Evolutionary conservation across 2,888 invertebrate genomes (phyloP).

Genomic region (Athalia circularis): DNA sequence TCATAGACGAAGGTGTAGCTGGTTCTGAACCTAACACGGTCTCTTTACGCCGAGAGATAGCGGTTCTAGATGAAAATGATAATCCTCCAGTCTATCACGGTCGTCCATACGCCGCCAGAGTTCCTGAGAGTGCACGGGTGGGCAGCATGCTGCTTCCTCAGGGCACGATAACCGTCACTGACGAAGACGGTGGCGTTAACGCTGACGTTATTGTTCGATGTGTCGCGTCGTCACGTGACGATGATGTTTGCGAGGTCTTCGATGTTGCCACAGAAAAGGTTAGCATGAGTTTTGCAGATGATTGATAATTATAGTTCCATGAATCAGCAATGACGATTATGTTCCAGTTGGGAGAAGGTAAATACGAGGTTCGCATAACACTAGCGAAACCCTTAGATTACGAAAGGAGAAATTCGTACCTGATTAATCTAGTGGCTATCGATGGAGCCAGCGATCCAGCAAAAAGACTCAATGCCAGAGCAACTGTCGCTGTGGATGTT

Average conservation of each 20-base stretch:
- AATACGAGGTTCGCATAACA: slow-evolving; percentile 82
- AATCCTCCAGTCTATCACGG: slow-evolving; percentile 85
- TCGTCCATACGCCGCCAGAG: slow-evolving; percentile 83
- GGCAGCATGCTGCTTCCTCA: slow-evolving; percentile 79
- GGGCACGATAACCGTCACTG: slow-evolving; percentile 79
- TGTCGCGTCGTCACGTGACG: slow-evolving; percentile 78
- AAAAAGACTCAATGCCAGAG: slow-evolving; percentile 80
- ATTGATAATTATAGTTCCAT: not conserved
- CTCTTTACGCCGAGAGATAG: slow-evolving; percentile 85
- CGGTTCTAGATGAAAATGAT: slow-evolving; percentile 87
- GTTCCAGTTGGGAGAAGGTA: slow-evolving; percentile 79
- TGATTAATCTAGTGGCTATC: slow-evolving; percentile 81
- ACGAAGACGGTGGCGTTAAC: slow-evolving; percentile 84
- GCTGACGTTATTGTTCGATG: slow-evolving; percentile 82
- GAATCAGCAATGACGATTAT: slow-evolving; percentile 28
- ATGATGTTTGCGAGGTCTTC: slow-evolving; percentile 84
- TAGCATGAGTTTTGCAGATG: not conserved
- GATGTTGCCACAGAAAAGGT: slow-evolving; percentile 81
- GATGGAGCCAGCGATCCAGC: slow-evolving; percentile 78
- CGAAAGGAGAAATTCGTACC: slow-evolving; percentile 84
- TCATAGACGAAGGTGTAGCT: slow-evolving; percentile 82
- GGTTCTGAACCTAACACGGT: slow-evolving; percentile 87
- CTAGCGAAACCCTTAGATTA: slow-evolving; percentile 84
- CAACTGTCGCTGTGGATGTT: slow-evolving; percentile 85
- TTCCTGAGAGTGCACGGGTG: slow-evolving; percentile 81